phyloP scores from a whole-genome alignment of 1,140 invertebrate species.

The Pinna nobilis region DNA sequence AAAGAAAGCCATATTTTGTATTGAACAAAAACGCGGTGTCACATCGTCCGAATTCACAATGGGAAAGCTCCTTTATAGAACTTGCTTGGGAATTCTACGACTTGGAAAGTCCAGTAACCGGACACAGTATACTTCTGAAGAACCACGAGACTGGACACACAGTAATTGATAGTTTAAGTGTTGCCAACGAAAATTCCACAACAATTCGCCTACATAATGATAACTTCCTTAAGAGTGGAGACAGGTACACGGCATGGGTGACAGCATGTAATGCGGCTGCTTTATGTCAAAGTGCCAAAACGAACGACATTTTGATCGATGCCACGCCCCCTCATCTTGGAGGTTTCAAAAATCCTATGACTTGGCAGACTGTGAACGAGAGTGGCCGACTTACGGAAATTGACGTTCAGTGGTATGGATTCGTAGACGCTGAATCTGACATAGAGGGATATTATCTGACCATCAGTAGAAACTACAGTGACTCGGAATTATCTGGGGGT shows the following conservation, averaged over 20 bases:
- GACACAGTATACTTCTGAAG: constrained; percentile 34
- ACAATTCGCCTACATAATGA: too few relatives aligned
- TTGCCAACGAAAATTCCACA: constrained; percentile 24
- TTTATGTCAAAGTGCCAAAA: constrained; percentile 4
- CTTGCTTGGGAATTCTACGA: constrained; percentile 54
- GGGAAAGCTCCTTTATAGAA: constrained; percentile 48
- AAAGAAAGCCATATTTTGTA: constrained; percentile 10
- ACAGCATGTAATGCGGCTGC: constrained; percentile 34
- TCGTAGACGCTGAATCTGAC: constrained; percentile 27
- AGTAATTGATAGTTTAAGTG: constrained; percentile 8
- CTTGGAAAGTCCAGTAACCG: constrained; percentile 48
- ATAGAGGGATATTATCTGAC: constrained; percentile 13
- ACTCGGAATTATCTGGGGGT: constrained; percentile 17
- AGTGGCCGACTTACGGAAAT: background rate
- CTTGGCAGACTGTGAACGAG: constrained; percentile 12
- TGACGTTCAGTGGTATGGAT: constrained; percentile 25
- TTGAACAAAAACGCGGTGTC: background rate
- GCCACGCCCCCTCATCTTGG: constrained; percentile 36
- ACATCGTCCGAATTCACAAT: constrained; percentile 18
- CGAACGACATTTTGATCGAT: constrained; percentile 20
- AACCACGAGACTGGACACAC: constrained; percentile 43
- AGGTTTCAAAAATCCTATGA: constrained; percentile 20
- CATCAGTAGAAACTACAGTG: constrained; percentile 9
- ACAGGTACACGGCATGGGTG: constrained; percentile 17
- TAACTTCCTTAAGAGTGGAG: too few relatives aligned